Evolutionary conservation across 2,888 invertebrate genomes (phyloP), one percentile per base, ranked within the genome.

Genomic region (Phalera bucephala): DNA sequence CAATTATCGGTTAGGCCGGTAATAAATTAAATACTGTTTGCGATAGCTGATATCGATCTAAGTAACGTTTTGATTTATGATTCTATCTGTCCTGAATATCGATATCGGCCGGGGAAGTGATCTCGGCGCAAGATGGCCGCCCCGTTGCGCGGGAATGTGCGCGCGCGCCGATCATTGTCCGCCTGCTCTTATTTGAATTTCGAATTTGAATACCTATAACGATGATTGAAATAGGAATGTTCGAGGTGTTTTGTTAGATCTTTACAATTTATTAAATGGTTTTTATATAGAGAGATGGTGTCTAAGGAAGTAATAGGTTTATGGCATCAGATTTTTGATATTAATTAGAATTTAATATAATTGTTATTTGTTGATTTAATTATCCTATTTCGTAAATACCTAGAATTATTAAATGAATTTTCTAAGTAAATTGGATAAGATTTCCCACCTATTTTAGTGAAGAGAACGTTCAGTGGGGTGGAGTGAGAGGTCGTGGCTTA

Each of bases 21-120:
- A 73, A 85, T 86, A 85, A 80, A 85, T 86, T 83, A 83, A 84
- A 84, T 78, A 82, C 71, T 82, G 81, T 83, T 83, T 82, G 76
- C 75, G 74, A 81, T 80, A 78, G 29, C 29, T 29, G 86, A 84
- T 86, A 82, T 73, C 68, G 72, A 82, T 82, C 80, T 80, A 63
- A 72, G 72, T 71, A 29, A 70, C 66, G 64, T 64, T 75, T 78
- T 88, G 88, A 88, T 88, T 85, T 84, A 88, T 84, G 78, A 65
- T 72, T 79, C 70, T 70, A 74, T 74, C 71, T 72, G 72, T 80
- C 67, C 70, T 67, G 76, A 78, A 80, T 80, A 76, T 81, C 72
- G 72, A 71, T 75, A 72, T 71, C 66, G 64, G 65, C 59, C 65
- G 66, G 63, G 72, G 69, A 73, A 73, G 70, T 70, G 68, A 74